Evolutionary conservation across 2,797 vertebrate genomes (phyloP).

Genomic region (Molossus alvarezi): DNA sequence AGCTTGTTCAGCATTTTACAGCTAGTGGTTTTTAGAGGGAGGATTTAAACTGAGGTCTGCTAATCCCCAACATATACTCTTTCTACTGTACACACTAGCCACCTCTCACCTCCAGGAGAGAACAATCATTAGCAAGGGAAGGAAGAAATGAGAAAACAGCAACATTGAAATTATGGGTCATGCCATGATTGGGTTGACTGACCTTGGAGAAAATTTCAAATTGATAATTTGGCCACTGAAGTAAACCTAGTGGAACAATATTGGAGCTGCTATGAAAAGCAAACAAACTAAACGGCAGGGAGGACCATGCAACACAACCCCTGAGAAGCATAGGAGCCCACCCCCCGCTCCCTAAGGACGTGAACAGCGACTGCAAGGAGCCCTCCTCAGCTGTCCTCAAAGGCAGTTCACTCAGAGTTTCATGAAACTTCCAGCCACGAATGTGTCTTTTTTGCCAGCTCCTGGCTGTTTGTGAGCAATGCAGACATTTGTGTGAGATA

Average conservation of each 20-base stretch:
- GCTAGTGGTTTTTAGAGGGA: not conserved
- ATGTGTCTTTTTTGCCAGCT: slow-evolving; percentile 76
- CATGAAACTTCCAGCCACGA: slow-evolving; percentile 83
- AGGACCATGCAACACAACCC: not conserved
- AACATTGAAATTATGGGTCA: not conserved
- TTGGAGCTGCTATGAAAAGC: not conserved
- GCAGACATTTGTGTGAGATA: slow-evolving; percentile 86
- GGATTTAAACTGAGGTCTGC: not conserved
- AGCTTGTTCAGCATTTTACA: not conserved
- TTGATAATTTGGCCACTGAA: not conserved
- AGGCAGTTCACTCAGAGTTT: slow-evolving; percentile 86
- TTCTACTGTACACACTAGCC: not conserved
- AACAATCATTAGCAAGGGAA: not conserved
- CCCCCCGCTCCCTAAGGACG: not conserved
- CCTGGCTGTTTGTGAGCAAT: slow-evolving; percentile 68
- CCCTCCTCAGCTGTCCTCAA: slow-evolving; percentile 80
- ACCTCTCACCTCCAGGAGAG: not conserved
- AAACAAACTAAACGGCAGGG: not conserved
- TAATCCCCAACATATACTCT: not conserved
- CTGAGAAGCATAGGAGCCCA: not conserved
- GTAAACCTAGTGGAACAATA: not conserved
- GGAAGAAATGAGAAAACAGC: not conserved
- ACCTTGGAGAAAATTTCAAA: slow-evolving; percentile 13
- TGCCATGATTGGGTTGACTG: not conserved
- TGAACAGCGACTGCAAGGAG: not conserved